Evolutionary conservation across 1,140 invertebrate genomes (phyloP).

Genomic region (Drosophila nannoptera): DNA sequence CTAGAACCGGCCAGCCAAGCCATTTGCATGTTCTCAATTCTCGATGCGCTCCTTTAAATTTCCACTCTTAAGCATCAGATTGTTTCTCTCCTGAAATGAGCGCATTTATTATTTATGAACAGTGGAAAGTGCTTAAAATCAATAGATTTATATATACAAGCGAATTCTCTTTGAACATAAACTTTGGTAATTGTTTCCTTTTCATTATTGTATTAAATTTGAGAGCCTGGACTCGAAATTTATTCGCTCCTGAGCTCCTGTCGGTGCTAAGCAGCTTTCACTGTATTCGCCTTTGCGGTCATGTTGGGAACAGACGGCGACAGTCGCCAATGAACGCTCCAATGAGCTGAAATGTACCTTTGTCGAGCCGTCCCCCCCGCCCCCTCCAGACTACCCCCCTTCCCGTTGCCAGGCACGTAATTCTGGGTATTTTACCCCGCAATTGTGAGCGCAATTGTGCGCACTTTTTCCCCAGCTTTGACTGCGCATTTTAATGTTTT

Average conservation of each 20-base stretch:
- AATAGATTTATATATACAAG: neutral
- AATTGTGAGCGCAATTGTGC: slow-evolving; percentile 68
- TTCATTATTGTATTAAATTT: neutral
- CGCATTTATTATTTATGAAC: slow-evolving; percentile 17
- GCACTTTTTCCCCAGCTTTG: slow-evolving; percentile 44
- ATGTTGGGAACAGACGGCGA: slow-evolving; percentile 6
- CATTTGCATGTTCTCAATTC: slow-evolving; percentile 43
- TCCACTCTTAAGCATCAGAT: neutral
- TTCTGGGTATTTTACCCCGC: slow-evolving; percentile 49
- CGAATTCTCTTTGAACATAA: neutral
- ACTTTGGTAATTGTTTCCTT: neutral
- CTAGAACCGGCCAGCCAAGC: slow-evolving; percentile 7
- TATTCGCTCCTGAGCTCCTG: neutral
- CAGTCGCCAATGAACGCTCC: slow-evolving; percentile 16
- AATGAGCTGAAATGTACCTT: slow-evolving; percentile 26
- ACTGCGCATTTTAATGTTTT: slow-evolving; percentile 61
- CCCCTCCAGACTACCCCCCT: neutral
- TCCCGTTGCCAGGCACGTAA: slow-evolving; percentile 28
- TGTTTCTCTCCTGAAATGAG: slow-evolving; percentile 30
- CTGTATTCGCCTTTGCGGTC: slow-evolving; percentile 23
- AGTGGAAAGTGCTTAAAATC: slow-evolving; percentile 3
- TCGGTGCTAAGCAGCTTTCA: slow-evolving; percentile 4
- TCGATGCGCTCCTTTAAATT: neutral
- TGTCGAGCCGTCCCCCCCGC: neutral
- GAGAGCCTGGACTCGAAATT: neutral